Evolutionary conservation across 2,113 vertebrate genomes (phyloP), one percentile per base, ranked within the genome.

Genomic region (Laterallus jamaicensis): DNA sequence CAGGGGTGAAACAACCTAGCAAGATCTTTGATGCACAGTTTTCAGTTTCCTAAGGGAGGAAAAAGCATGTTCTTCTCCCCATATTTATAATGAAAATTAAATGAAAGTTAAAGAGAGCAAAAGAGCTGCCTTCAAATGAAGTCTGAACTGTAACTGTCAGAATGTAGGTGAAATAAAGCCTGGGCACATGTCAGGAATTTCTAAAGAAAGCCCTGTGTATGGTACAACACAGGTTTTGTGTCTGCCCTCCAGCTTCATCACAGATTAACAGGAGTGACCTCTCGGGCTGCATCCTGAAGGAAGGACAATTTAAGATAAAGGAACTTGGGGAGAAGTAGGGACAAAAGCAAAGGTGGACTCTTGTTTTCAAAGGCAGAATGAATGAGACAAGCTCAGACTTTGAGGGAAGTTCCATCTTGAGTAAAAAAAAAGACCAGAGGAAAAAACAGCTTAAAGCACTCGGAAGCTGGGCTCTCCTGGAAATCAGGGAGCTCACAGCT

Each of bases 271-370:
- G 16, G 28, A 19, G 40, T 28, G 47, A 40, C 7, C 56, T 89
- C 26, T 50, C 42, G 6, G 0, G 20, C 9, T 59, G 63, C 17
- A 49, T 29, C 2, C 1, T 86, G 16, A 22, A 64, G 42, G 54
- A 79, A 52, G 32, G 35, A 59, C 21, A 50, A 1, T 17, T 71
- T 62, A 20, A 55, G 32, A 21, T 55, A 49, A 54, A 82, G 64
- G 50, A 67, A 31, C 0, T 0, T 0, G 5, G n/a, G 44, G 32
- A 73, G 40, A 31, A 60, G 24, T 3, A 47, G 70, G 11, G 50
- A 40, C 44, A n/a, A 5, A 56, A 83, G 52, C 5, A 29, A 49
- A 39, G 31, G 29, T 32, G 39, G 59, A 10, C 52, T 86, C 21
- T 14, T 40, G 11, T 49, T 93, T 58, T 66, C 49, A 78, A 55